These are phyloP conservation scores for Quiscalus mexicanus DNA, from an alignment of 2,113 vertebrate species.

Conservation along the genomic window DNA sequence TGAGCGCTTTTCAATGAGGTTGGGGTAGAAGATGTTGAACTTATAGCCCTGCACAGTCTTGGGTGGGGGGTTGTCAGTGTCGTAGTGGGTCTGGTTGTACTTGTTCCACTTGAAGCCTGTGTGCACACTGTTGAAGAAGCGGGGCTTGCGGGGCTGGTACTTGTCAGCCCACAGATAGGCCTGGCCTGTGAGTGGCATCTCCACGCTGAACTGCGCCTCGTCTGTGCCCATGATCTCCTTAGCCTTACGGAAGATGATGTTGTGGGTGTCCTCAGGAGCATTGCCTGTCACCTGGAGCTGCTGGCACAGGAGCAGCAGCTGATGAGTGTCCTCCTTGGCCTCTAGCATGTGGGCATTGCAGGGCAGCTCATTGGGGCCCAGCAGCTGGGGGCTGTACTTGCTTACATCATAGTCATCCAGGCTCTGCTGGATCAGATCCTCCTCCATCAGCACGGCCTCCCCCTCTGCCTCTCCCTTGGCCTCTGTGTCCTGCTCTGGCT, in stretches of 20 bases:
- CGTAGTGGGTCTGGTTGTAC: background rate
- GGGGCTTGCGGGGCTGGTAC: background rate
- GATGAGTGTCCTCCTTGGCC: background rate
- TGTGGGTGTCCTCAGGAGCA: background rate
- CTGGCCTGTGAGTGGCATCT: background rate
- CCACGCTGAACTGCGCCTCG: accelerated
- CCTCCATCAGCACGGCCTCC: background rate
- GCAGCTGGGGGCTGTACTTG: background rate
- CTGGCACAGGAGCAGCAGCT: background rate
- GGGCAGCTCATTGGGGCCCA: background rate
- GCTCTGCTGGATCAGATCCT: background rate
- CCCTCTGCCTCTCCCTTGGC: background rate
- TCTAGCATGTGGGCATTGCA: too few relatives aligned
- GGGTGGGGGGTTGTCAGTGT: background rate
- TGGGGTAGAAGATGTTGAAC: background rate
- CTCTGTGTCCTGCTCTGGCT: background rate
- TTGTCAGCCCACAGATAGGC: background rate
- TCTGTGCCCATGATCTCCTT: accelerated
- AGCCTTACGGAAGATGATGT: background rate
- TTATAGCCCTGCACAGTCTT: background rate
- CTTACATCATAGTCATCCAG: accelerated
- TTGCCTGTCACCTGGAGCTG: background rate
- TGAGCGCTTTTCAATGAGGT: background rate
- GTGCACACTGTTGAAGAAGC: background rate
- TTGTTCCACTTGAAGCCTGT: background rate